Conservation (phyloP, 2,797 vertebrate genomes). For the Carduelis carduelis region DNA sequence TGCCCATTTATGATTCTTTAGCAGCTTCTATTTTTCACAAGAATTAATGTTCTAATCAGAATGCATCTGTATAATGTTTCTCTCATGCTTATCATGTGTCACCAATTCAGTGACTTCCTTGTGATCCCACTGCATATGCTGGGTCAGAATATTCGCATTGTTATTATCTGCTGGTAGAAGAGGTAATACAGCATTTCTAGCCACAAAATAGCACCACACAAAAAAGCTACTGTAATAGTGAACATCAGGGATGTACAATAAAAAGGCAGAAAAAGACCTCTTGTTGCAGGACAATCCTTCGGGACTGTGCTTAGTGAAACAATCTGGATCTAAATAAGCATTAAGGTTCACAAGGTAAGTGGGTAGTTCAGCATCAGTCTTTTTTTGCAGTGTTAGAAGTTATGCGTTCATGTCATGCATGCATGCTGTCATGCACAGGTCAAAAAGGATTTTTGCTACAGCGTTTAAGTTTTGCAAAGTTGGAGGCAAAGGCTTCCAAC, state of each 20-base stretch:
- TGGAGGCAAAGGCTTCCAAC: background rate
- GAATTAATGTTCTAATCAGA: conserved; percentile 1
- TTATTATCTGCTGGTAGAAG: background rate
- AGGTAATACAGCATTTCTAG: background rate
- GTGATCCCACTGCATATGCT: background rate
- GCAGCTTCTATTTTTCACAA: background rate
- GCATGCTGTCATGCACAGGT: background rate
- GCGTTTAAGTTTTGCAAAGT: background rate
- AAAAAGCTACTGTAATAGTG: background rate
- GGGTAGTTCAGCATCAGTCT: background rate
- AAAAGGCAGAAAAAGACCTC: background rate
- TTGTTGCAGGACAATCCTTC: background rate
- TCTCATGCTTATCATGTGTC: background rate
- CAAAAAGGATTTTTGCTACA: background rate
- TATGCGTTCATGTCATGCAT: rapidly evolving
- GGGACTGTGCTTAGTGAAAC: background rate
- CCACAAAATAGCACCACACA: background rate
- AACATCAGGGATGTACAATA: background rate
- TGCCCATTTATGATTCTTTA: background rate
- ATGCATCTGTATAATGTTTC: background rate
- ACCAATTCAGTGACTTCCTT: background rate
- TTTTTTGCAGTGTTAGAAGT: background rate
- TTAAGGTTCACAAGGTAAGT: background rate
- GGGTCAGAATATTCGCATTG: background rate
- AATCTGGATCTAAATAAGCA: background rate